phyloP scores from a whole-genome alignment of 92 coral and sea anemone genomes.

The Paragorgia papillata region DNA sequence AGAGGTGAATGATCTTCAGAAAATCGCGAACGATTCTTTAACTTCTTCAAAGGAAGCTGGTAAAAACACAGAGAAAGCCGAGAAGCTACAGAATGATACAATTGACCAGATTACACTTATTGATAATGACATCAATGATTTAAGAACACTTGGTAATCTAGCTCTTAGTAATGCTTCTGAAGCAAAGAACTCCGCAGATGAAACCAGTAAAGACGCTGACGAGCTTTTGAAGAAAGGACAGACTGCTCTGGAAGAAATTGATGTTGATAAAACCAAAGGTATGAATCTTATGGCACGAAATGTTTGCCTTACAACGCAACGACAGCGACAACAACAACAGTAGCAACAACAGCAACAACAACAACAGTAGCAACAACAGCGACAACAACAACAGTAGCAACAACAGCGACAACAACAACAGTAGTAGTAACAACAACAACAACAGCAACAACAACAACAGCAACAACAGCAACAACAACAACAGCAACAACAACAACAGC shows the following conservation, averaged over 20 bases:
- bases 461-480: too few species aligned
- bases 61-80: constrained; percentile 59
- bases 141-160: constrained; percentile 56
- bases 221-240: constrained; percentile 64
- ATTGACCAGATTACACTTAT: constrained; percentile 64
- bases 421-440: too few species aligned
- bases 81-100: constrained; percentile 63
- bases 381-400: too few species aligned
- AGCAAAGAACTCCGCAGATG: constrained; percentile 58
- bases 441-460: too few species aligned
- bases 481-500: too few species aligned
- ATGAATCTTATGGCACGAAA: background rate
- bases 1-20: constrained; percentile 68
- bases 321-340: too few species aligned
- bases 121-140: constrained; percentile 54
- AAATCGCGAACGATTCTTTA: constrained; percentile 61
- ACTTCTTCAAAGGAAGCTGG: constrained; percentile 69
- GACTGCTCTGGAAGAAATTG: constrained; percentile 72
- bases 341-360: too few species aligned
- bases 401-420: too few species aligned
- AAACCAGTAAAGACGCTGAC: constrained; percentile 66
- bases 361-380: too few species aligned
- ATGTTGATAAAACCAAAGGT: constrained; percentile 66
- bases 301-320: too few species aligned
- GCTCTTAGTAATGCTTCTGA: constrained; percentile 56